A percentile compares a stretch with the other conserved stretches of the same genome.
These are phyloP conservation scores for Kryptopterus vitreolus DNA, from an alignment of 2,797 vertebrate genomes.

Conservation along the genomic window DNA sequence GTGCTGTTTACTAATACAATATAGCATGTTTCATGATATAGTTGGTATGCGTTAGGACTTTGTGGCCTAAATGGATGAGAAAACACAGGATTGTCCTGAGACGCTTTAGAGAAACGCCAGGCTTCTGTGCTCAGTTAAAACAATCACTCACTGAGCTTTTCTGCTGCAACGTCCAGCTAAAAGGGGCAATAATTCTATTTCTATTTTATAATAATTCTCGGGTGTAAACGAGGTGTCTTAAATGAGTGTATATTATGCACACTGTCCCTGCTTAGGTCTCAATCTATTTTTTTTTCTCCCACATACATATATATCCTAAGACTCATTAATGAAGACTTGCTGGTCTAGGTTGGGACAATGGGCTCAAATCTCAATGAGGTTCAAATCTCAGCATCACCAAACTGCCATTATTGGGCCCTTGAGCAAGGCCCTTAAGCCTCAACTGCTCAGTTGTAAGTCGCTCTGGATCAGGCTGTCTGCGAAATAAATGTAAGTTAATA, in stretches of 20 bases:
- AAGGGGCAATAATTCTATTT: too few relatives aligned
- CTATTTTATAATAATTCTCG: not conserved
- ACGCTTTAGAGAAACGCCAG: constrained; percentile 1
- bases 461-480: too few relatives aligned
- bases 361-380: too few relatives aligned
- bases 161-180: not conserved
- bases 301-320: not conserved
- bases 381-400: too few relatives aligned
- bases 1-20: constrained; percentile 2
- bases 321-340: not conserved
- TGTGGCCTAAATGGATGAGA: constrained; percentile 1
- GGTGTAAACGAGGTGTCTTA: not conserved
- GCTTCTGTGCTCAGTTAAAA: not conserved
- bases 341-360: too few relatives aligned
- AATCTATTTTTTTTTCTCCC: not conserved
- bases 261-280: not conserved
- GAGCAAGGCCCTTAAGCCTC: too few relatives aligned
- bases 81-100: not conserved
- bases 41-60: not conserved
- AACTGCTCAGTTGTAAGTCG: too few relatives aligned
- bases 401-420: too few relatives aligned
- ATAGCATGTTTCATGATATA: not conserved
- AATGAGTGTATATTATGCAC: not conserved
- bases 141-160: not conserved
- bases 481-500: too few relatives aligned